phyloP scores from a whole-genome alignment of 2,888 invertebrate species.

The Hypselothyrea guttata region DNA sequence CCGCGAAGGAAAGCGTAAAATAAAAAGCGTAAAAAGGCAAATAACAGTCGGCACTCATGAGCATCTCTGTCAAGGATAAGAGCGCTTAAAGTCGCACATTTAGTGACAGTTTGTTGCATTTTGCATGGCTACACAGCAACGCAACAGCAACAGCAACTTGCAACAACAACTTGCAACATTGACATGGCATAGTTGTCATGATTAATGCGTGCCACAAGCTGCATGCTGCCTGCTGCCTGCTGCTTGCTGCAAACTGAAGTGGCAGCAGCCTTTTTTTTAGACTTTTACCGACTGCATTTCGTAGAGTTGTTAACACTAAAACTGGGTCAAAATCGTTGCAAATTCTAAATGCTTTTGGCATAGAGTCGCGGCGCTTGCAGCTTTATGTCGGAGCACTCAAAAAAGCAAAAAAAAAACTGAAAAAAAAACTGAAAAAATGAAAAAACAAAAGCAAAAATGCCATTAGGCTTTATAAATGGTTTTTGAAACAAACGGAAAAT shows the following conservation, averaged over 20 bases:
- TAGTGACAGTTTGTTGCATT: conserved; percentile 76
- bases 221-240: neutral
- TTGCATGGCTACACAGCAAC: conserved; percentile 56
- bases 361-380: neutral
- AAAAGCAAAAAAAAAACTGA: too few relatives aligned
- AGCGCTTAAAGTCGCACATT: conserved; percentile 77
- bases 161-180: conserved; percentile 31
- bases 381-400: too few relatives aligned
- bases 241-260: conserved; percentile 32
- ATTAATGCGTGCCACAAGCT: conserved; percentile 65
- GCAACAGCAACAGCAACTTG: conserved; percentile 10
- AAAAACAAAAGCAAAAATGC: too few relatives aligned
- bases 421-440: too few relatives aligned
- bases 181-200: conserved; percentile 70
- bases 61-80: conserved; percentile 59
- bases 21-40: conserved; percentile 4
- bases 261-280: conserved; percentile 40
- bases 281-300: neutral
- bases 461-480: neutral
- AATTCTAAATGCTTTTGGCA: conserved; percentile 23
- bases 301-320: conserved; percentile 11
- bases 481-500: too few relatives aligned
- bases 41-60: conserved; percentile 24
- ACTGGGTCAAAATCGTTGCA: conserved; percentile 51
- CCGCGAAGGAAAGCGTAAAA: conserved; percentile 7